Base-by-base conservation (phyloP, 2,888 invertebrate genomes). In the Rhaphigaster nebulosa region DNA sequence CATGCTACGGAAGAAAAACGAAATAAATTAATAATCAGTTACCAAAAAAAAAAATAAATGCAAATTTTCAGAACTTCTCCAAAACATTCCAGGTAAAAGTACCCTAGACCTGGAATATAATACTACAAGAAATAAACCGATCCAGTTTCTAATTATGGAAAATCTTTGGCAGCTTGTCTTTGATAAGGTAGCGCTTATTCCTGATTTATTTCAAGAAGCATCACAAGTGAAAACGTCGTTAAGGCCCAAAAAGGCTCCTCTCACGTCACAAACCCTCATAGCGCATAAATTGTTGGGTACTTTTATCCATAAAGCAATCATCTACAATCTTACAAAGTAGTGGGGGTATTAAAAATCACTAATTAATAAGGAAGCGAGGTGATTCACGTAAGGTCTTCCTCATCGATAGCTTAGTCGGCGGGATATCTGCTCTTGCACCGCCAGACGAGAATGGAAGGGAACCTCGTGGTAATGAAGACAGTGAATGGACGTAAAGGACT, bases 401-500 rank as follows among this genome's bases (percentile, higher is more conserved):
- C 60, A 8, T n/a, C n/a, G n/a, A n/a, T 1, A 15, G 70, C 70
- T 76, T 38, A 38, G 2, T 76, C 70, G 34, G 34, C 70, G 38
- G 23, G 38, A 29, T 38, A 10, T n/a, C 26, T n/a, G 56, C 0
- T 10, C n/a, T n/a, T n/a, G 1, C 65, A 29, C 65, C 29, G 29
- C 34, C 70, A 20, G 20, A 76, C 10, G 38, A 76, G 70, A 38
- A 76, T 38, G 70, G 34, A 76, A 76, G 34, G 20, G 20, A 38
- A 34, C 20, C 38, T 76, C 20, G 8, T 6, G 34, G 23, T 76
- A 38, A 76, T 38, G 70, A 76, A 76, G 70, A 38, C 70, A 38
- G 20, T 76, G 70, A 76, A 76, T 76, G 70, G 18, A 65, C 65
- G 65, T 34, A 65, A 65, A 65, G 65, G 70, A 76, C 70, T 76